Conservation (phyloP, 1,140 invertebrate species). For the Patella vulgata region DNA sequence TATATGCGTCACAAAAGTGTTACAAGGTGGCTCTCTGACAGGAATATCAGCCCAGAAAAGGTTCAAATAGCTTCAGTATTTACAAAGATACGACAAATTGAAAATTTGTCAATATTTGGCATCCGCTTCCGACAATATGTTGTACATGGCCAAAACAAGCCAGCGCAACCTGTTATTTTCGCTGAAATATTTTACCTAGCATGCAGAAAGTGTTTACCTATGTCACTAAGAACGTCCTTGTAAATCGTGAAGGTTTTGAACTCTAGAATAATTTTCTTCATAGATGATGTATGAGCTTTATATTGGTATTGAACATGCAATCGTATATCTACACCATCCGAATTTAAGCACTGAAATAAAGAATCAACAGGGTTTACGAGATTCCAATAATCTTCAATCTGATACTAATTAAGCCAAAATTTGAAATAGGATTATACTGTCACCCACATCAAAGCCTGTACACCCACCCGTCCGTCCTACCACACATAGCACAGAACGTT, state of each 20-base stretch:
- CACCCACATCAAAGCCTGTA: too few species aligned
- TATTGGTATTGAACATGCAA: constrained; percentile 59
- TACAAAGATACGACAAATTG: too few species aligned
- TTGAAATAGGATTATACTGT: too few species aligned
- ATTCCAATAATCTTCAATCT: too few species aligned
- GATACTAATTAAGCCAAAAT: too few species aligned
- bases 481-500: too few species aligned
- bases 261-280: constrained; percentile 50
- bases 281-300: constrained; percentile 39
- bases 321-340: constrained; percentile 56
- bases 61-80: too few species aligned
- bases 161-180: background rate
- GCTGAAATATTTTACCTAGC: background rate
- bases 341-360: constrained; percentile 55
- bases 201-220: constrained; percentile 30
- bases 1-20: too few species aligned
- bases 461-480: too few species aligned
- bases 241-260: constrained; percentile 58
- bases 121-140: background rate
- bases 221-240: constrained; percentile 45
- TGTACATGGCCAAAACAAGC: background rate
- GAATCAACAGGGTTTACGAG: background rate
- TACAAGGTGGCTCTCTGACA: too few species aligned
- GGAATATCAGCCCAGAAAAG: background rate
- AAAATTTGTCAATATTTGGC: too few species aligned